Percentiles rank a stretch among this genome's conserved stretches.
Evolutionary conservation across 2,797 vertebrate species (phyloP).

Genomic region (Heteromormyrus szaboi): DNA sequence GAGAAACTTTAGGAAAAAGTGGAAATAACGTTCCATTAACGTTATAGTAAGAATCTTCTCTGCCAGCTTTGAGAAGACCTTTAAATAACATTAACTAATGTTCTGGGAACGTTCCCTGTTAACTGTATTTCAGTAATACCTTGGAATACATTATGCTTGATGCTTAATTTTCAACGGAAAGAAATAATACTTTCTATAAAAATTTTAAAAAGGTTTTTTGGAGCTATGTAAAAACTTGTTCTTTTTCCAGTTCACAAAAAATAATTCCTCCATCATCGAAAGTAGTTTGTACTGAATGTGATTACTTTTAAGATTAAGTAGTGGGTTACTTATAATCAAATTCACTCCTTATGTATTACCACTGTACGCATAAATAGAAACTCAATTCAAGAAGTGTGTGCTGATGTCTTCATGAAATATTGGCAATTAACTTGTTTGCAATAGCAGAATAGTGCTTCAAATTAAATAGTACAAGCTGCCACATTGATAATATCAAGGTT

Average conservation of each 20-base stretch:
- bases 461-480: neutral
- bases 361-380: neutral
- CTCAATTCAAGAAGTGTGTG: neutral
- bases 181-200: neutral
- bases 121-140: neutral
- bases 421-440: neutral
- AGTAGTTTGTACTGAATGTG: neutral
- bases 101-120: neutral
- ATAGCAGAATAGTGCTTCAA: neutral
- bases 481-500: neutral
- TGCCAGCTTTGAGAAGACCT: neutral
- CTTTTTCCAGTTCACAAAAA: neutral
- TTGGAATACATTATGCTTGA: neutral
- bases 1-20: neutral
- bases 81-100: neutral
- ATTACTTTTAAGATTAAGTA: neutral
- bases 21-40: neutral
- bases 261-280: neutral
- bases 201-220: neutral
- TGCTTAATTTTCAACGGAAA: neutral
- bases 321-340: neutral
- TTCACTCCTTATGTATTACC: neutral
- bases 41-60: neutral
- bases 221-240: neutral
- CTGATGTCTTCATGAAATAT: neutral